Conservation (phyloP, 2,797 vertebrate species). For the Tenualosa ilisha region DNA sequence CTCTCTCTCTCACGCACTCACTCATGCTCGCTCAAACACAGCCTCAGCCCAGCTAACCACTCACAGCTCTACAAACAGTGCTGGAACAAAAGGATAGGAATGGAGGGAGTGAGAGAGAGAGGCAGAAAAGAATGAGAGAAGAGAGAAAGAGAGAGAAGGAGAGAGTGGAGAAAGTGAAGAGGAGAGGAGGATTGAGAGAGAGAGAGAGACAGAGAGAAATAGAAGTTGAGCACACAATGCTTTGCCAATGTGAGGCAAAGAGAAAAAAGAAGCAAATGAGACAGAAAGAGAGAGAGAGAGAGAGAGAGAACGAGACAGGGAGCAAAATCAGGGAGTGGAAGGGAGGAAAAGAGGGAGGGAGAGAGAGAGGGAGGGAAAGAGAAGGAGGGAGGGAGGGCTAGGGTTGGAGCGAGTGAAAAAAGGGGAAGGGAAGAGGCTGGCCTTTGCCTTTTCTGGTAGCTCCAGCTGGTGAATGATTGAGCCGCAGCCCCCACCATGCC, state of each 20-base stretch:
- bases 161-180: constrained; percentile 27
- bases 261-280: constrained; percentile 28
- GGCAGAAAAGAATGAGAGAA: constrained; percentile 36
- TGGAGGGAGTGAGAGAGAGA: constrained; percentile 31
- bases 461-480: constrained; percentile 76
- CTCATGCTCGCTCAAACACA: constrained; percentile 16
- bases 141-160: constrained; percentile 35
- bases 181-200: constrained; percentile 26
- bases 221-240: no score
- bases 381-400: constrained; percentile 47
- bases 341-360: constrained; percentile 23
- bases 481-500: constrained; percentile 50
- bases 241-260: background rate
- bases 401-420: constrained; percentile 29
- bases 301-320: constrained; percentile 10
- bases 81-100: constrained; percentile 61
- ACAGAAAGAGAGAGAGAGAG: constrained; percentile 32
- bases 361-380: constrained; percentile 26
- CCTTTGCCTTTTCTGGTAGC: constrained; percentile 86
- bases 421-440: constrained; percentile 68
- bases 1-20: background rate
- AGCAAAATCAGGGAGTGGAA: constrained; percentile 21
- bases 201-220: background rate
- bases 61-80: constrained; percentile 89
- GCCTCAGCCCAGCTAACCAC: constrained; percentile 81